Base-by-base conservation (phyloP, 2,888 invertebrate genomes). In the Mythimna lalbum region DNA sequence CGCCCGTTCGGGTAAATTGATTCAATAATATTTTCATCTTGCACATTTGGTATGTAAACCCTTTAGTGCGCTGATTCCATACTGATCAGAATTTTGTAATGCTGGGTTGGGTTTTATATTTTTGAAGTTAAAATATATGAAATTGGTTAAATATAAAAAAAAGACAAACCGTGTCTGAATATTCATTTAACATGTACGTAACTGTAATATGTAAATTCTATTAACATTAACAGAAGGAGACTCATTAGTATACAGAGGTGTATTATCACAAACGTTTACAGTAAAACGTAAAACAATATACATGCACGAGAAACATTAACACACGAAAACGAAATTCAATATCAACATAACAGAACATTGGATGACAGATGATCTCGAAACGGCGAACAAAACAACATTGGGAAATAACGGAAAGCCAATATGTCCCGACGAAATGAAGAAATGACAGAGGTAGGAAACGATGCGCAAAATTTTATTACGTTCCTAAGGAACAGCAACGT, bases 11-110 rank as follows among this genome's bases (percentile, higher is more conserved):
- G 88, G 87, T 88, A 91, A 91, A 92, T 91, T 91, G 90, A 92
- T 92, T 92, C 90, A 90, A 91, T 91, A 92, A 91, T 90, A 88
- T 89, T 90, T 89, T 88, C 84, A 88, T 88, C 43, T 88, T 83
- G 83, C 84, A 83, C 80, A 85, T 87, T 86, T 87, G 87, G 85
- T 83, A 78, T 64, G 53, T 80, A 69, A 60, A 64, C 31, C 43
- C n/a, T 59, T n/a, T 52, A 52, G 52, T 52, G 31, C 17, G 52
- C 27, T 17, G 27, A 43, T 63, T 55, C 7, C 27, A 53, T 63
- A 55, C 64, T 53, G 63, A 71, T 77, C 50, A n/a, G 7, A 56
- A 12, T 57, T 56, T n/a, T 36, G 17, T 17, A 12, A 19, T 43
- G 10, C n/a, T 36, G 47, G 2, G 1, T 47, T 10, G 1, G 6